Evolutionary conservation across 2,113 vertebrate species (phyloP).

Genomic region (Illadopsis cleaveri): DNA sequence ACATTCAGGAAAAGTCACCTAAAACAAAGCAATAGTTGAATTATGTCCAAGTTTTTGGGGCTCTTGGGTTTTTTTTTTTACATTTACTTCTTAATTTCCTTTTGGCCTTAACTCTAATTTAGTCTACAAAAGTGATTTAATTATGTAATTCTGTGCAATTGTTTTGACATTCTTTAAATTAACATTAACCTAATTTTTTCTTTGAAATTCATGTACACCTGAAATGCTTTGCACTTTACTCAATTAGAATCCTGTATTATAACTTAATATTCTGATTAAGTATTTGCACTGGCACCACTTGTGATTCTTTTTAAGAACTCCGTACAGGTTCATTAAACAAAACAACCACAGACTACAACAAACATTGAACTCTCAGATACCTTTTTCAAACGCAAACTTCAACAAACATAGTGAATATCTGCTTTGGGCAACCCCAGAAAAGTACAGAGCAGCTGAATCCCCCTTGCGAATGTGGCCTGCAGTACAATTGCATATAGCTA

Average conservation of each 20-base stretch:
- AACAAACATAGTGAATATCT: neutral
- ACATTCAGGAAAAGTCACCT: slow-evolving; percentile 98
- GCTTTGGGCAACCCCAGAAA: neutral
- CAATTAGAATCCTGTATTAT: neutral
- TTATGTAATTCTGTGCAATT: neutral
- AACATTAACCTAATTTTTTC: neutral
- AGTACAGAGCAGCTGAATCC: neutral
- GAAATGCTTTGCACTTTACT: neutral
- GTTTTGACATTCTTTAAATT: neutral
- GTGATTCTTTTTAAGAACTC: neutral
- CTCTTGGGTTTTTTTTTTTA: rapidly evolving
- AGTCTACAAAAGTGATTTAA: neutral
- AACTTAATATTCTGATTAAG: neutral
- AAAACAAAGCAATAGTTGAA: neutral
- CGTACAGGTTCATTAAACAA: neutral
- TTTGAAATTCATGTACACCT: neutral
- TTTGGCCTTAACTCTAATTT: neutral
- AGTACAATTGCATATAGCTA: rapidly evolving
- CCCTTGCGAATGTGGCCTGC: neutral
- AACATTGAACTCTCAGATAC: neutral
- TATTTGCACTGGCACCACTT: neutral
- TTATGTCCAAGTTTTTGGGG: neutral
- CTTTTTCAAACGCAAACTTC: neutral
- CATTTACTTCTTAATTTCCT: neutral
- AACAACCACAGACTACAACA: neutral